phyloP scores from a whole-genome alignment of 2,888 invertebrate genomes.

The Scaptomyza reducta region DNA sequence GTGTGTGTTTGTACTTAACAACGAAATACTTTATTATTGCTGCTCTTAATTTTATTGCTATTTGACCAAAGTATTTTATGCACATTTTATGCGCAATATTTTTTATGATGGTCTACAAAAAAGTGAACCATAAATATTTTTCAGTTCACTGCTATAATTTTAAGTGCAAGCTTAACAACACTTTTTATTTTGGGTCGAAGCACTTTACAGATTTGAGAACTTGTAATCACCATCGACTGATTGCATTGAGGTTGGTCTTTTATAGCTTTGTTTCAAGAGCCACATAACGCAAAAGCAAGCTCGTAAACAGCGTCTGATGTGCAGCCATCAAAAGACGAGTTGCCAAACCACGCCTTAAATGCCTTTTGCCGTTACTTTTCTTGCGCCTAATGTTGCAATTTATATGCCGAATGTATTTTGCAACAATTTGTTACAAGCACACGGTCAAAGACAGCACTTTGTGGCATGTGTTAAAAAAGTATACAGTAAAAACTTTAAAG shows the following conservation, averaged over 20 bases:
- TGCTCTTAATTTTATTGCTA: conserved; percentile 1
- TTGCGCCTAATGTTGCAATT: conserved; percentile 22
- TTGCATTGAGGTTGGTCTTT: conserved; percentile 1
- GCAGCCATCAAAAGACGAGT: conserved; percentile 12
- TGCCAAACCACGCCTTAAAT: conserved; percentile 3
- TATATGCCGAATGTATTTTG: conserved; percentile 21
- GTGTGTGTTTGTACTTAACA: background rate
- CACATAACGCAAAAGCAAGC: conserved; percentile 3
- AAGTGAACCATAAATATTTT: background rate
- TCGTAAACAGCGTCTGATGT: conserved; percentile 15
- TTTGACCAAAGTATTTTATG: conserved; percentile 38
- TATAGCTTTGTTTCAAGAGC: conserved; percentile 13
- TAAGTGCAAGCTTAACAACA: conserved; percentile 13
- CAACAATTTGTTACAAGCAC: conserved; percentile 7
- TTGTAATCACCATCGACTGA: conserved; percentile 9
- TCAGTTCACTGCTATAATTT: conserved; percentile 8
- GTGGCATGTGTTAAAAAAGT: background rate
- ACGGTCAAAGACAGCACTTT: background rate
- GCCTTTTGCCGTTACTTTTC: background rate
- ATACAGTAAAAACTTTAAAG: background rate
- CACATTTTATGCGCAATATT: conserved; percentile 33
- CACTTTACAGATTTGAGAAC: conserved; percentile 13
- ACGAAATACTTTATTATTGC: conserved; percentile 30
- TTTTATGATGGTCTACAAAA: conserved; percentile 11
- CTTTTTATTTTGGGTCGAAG: background rate